Evolutionary conservation across 2,113 vertebrate genomes (phyloP).

Genomic region (Sebastes fasciatus): DNA sequence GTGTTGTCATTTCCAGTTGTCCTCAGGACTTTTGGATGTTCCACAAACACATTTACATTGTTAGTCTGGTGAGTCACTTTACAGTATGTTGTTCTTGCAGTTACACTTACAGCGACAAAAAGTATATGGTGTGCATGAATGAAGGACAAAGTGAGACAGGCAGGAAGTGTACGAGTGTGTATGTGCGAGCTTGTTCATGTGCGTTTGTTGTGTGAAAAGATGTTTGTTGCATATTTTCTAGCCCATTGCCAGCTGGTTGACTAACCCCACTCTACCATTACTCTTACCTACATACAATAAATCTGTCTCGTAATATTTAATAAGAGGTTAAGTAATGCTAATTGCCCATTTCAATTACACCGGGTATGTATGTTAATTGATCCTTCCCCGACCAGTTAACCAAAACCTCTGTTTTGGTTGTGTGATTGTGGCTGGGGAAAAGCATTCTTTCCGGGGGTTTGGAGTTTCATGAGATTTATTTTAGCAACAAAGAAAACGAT

Average conservation of each 20-base stretch:
- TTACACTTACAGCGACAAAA: neutral
- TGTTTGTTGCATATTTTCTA: conserved; percentile 49
- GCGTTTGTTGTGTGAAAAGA: conserved; percentile 12
- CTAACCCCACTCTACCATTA: conserved; percentile 20
- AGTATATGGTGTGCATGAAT: neutral
- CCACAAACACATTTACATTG: conserved; percentile 36
- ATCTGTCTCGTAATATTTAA: conserved; percentile 56
- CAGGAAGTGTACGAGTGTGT: neutral
- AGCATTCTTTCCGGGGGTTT: conserved; percentile 34
- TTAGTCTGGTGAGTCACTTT: conserved; percentile 37
- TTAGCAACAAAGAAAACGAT: neutral
- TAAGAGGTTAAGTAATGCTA: conserved; percentile 37
- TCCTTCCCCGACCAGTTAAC: conserved; percentile 50
- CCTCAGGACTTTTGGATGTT: conserved; percentile 11
- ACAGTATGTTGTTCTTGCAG: conserved; percentile 27
- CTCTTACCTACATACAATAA: conserved; percentile 42
- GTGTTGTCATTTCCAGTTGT: conserved; percentile 28
- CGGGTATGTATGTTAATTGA: conserved; percentile 33
- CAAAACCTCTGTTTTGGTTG: conserved; percentile 46
- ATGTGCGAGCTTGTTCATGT: neutral
- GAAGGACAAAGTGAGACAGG: conserved; percentile 8
- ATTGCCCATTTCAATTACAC: conserved; percentile 36
- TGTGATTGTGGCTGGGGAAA: conserved; percentile 19
- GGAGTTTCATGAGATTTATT: conserved; percentile 13
- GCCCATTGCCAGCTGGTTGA: conserved; percentile 13